Evolutionary conservation across 2,888 invertebrate species (phyloP).

Genomic region (Blomia tropicalis): DNA sequence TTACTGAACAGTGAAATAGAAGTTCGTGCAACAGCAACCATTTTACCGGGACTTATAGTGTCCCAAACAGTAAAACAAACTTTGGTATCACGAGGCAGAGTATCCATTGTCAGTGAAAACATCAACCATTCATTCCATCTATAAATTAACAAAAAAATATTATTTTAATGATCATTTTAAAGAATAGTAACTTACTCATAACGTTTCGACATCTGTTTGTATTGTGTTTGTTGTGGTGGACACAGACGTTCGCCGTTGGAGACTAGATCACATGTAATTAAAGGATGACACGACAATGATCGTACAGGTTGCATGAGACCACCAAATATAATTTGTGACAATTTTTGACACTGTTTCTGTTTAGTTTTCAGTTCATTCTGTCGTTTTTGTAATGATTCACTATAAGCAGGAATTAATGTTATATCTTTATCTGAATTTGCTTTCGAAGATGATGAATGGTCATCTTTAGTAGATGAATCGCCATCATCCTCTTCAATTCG

Average conservation of each 20-base stretch:
- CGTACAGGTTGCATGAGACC: constrained; percentile 45
- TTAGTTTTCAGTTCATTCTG: constrained; percentile 5
- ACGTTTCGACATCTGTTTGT: constrained; percentile 74
- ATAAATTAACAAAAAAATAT: constrained; percentile 32
- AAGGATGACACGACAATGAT: constrained; percentile 39
- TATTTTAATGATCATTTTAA: background rate
- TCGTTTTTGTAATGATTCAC: background rate
- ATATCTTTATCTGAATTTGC: constrained; percentile 43
- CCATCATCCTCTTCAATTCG: background rate
- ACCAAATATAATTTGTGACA: constrained; percentile 7
- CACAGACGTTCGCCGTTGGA: constrained; percentile 64
- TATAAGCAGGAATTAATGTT: constrained; percentile 50
- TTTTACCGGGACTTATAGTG: constrained; percentile 66
- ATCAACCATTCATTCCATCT: constrained; percentile 97
- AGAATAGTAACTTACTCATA: constrained; percentile 69
- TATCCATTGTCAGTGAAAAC: constrained; percentile 73
- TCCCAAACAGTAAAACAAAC: constrained; percentile 78
- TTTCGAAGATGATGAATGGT: too few species aligned
- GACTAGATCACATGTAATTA: constrained; percentile 66
- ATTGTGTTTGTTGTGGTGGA: constrained; percentile 69
- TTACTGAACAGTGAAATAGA: constrained; percentile 85
- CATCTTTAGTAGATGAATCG: background rate
- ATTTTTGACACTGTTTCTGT: constrained; percentile 4
- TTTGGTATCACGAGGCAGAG: constrained; percentile 69
- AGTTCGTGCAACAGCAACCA: constrained; percentile 76